Evolutionary conservation across 2,888 invertebrate species (phyloP), one percentile per base, ranked within the genome.

Genomic region (Microctonus aethiopoides): DNA sequence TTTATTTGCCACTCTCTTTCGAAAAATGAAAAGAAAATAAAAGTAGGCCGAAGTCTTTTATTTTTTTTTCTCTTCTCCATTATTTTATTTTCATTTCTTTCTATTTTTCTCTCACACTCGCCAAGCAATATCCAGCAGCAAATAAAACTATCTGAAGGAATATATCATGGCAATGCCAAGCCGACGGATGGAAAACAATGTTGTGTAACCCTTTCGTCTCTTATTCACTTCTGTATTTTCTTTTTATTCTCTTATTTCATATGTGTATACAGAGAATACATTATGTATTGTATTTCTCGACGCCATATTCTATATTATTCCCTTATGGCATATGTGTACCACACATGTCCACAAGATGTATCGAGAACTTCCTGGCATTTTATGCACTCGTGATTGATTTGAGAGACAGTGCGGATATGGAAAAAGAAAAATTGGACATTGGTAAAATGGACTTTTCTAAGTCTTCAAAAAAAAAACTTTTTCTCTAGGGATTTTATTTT

Each of bases 121-220:
- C 22, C 26, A 64, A 41, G 32, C 64, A 56, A 56, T 65, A 65
- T 56, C 65, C 54, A 54, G 20, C 29, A 56, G 39, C 56, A 54
- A 65, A 65, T 65, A 65, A 54, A 65, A 65, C 54, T 56, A 65
- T 56, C 56, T 65, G 9, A 52, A 11, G 41, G 56, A 29, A 65
- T 63, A 63, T 65, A 65, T 65, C 56, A 65, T 56, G 65, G 39
- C n/a, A 54, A 22, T 56, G 41, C 32, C 39, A 54, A 65, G 22
- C 34, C 39, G 39, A 56, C 36, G 56, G 39, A 65, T 56, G 10
- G 56, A 65, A 54, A 65, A 65, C 65, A 65, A 65, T 65, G 54
- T 65, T 64, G 52, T 64, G 32, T 16, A 54, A 54, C 32, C 64
- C 24, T 64, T n/a, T 64, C 51, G 22, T 34, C 29, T 64, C 16